phyloP scores from a whole-genome alignment of 2,888 invertebrate genomes.

The Tethea ocularis region DNA sequence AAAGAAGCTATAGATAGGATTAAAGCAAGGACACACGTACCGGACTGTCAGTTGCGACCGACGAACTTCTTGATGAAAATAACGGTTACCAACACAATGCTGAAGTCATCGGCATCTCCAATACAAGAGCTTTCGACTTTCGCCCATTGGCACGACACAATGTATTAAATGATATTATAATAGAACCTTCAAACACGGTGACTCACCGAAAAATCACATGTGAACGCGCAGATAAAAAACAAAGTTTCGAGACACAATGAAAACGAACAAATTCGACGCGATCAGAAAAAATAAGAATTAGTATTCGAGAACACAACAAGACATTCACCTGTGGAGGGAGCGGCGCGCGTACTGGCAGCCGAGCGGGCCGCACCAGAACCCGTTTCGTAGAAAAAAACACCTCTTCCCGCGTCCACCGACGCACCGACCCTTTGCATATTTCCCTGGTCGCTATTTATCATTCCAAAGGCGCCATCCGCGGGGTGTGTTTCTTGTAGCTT shows the following conservation, averaged over 20 bases:
- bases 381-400: constrained; percentile 85
- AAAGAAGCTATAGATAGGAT: constrained; percentile 21
- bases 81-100: constrained; percentile 68
- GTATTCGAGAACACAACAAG: constrained; percentile 57
- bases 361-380: constrained; percentile 81
- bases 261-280: constrained; percentile 33
- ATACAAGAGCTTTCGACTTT: constrained; percentile 57
- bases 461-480: constrained; percentile 55
- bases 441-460: constrained; percentile 71
- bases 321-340: constrained; percentile 79
- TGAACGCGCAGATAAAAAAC: constrained; percentile 26
- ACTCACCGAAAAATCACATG: constrained; percentile 17
- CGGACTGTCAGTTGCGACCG: constrained; percentile 58
- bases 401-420: constrained; percentile 74
- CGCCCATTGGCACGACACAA: constrained; percentile 59
- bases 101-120: constrained; percentile 52
- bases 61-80: constrained; percentile 61
- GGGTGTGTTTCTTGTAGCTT: constrained; percentile 64
- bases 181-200: constrained; percentile 16
- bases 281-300: constrained; percentile 39
- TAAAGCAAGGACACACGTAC: constrained; percentile 67
- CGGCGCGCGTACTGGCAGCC: constrained; percentile 85
- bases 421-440: constrained; percentile 76
- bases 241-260: constrained; percentile 31
- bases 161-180: constrained; percentile 23